Conservation (phyloP, 2,797 vertebrate species). For the Channa striata region DNA sequence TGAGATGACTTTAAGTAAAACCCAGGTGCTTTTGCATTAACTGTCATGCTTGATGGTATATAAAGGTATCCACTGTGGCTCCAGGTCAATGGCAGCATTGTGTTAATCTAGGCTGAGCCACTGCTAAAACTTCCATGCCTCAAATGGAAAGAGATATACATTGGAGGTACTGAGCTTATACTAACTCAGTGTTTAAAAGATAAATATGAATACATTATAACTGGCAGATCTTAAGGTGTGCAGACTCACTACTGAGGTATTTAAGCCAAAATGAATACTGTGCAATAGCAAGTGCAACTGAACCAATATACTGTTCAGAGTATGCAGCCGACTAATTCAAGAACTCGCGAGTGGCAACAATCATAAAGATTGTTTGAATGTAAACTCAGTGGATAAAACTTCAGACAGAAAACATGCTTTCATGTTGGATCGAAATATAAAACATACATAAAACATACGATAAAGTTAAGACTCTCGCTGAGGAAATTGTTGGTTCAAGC, state of each 20-base stretch:
- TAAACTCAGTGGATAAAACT: too few relatives aligned
- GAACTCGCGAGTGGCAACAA: neutral
- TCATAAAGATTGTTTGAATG: too few relatives aligned
- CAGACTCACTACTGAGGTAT: conserved; percentile 18
- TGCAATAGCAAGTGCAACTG: conserved; percentile 36
- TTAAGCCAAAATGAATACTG: conserved; percentile 26
- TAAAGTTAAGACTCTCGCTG: too few relatives aligned
- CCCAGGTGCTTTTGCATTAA: conserved; percentile 61
- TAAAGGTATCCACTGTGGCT: conserved; percentile 79
- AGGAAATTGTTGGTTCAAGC: too few relatives aligned
- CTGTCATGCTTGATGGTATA: conserved; percentile 58
- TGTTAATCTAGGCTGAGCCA: conserved; percentile 60
- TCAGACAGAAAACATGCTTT: too few relatives aligned
- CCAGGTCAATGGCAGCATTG: conserved; percentile 74
- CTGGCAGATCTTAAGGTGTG: neutral
- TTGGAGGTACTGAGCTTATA: conserved; percentile 45
- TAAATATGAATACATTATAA: conserved; percentile 49
- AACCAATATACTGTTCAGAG: conserved; percentile 15
- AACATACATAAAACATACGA: too few relatives aligned
- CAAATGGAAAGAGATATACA: conserved; percentile 52
- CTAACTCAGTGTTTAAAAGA: conserved; percentile 36
- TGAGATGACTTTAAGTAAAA: conserved; percentile 54
- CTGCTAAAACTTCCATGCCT: conserved; percentile 39
- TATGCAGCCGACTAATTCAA: conserved; percentile 5
- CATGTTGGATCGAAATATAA: too few relatives aligned